Percentiles rank a stretch among this genome's conserved stretches.
Evolutionary conservation across 1,140 invertebrate genomes (phyloP).

Genomic region (Drosophila auraria): DNA sequence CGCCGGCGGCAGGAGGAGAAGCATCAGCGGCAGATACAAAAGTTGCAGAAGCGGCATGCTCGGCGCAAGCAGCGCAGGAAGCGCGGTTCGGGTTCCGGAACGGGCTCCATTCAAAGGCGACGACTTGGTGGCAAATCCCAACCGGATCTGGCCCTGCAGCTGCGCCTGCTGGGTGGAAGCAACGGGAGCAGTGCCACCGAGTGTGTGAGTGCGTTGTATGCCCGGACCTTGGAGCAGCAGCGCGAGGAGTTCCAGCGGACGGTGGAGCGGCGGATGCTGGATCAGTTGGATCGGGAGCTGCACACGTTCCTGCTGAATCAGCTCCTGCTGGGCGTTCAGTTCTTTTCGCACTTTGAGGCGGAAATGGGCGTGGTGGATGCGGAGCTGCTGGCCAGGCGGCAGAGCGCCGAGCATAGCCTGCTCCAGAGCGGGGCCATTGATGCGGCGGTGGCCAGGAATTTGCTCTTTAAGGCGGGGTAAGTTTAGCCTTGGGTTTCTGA

Average conservation of each 20-base stretch:
- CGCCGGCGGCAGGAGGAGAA: conserved; percentile 64
- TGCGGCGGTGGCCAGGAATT: conserved; percentile 86
- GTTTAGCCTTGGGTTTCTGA: background rate
- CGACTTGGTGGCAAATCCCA: background rate
- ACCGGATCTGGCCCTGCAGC: conserved; percentile 40
- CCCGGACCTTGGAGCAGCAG: conserved; percentile 61
- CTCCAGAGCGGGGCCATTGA: conserved; percentile 88
- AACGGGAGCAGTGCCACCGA: conserved; percentile 70
- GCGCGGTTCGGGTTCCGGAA: background rate
- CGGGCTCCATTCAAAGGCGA: conserved; percentile 20
- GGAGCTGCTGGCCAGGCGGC: conserved; percentile 55
- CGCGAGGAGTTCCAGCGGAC: conserved; percentile 61
- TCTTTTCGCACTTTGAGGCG: conserved; percentile 91
- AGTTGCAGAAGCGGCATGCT: conserved; percentile 66
- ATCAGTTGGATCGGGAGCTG: conserved; percentile 87
- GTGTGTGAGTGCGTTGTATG: conserved; percentile 51
- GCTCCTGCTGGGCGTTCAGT: conserved; percentile 90
- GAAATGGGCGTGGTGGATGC: conserved; percentile 64
- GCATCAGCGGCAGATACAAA: conserved; percentile 58
- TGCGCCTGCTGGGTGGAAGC: conserved; percentile 64
- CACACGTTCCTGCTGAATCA: conserved; percentile 91
- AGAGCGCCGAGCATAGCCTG: conserved; percentile 86
- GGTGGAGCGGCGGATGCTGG: conserved; percentile 85
- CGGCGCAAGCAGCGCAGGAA: conserved; percentile 51
- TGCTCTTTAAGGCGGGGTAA: conserved; percentile 69